Percentiles rank a stretch among this genome's conserved stretches.
Conservation (phyloP, 2,113 vertebrate species). For the Coptodon rendalli region DNA sequence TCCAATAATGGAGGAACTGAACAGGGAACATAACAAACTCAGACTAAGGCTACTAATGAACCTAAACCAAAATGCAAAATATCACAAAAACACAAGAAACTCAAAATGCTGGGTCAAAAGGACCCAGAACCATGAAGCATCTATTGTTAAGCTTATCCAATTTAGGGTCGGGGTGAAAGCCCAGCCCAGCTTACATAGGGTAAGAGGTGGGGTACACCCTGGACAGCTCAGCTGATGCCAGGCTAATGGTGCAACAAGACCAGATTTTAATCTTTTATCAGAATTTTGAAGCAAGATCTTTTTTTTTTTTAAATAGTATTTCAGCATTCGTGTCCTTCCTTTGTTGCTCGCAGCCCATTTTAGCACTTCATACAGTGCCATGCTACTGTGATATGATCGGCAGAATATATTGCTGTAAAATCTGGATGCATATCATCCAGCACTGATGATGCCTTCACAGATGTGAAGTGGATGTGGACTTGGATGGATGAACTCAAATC, state of each 20-base stretch:
- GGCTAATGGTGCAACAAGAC: neutral
- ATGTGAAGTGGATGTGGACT: neutral
- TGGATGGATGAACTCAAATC: accelerated
- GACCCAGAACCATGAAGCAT: accelerated
- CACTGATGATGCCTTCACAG: neutral
- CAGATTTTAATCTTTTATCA: neutral
- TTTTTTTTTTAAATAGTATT: neutral
- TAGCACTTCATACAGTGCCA: neutral
- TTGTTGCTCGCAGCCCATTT: neutral
- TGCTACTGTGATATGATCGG: neutral
- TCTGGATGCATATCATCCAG: neutral
- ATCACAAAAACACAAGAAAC: neutral
- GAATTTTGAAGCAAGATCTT: neutral
- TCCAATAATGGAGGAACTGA: neutral
- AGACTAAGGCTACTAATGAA: neutral
- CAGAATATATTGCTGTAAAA: neutral
- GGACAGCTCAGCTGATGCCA: neutral
- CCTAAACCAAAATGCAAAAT: neutral
- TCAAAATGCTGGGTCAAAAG: neutral
- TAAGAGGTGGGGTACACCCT: neutral
- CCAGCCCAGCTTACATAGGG: neutral
- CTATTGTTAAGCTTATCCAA: neutral
- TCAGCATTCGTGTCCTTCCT: accelerated
- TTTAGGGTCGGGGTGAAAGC: neutral
- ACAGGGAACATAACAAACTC: neutral